Base-by-base conservation (phyloP, 37 sponge, comb jelly and placozoan species). In the Tethya wilhelma region DNA sequence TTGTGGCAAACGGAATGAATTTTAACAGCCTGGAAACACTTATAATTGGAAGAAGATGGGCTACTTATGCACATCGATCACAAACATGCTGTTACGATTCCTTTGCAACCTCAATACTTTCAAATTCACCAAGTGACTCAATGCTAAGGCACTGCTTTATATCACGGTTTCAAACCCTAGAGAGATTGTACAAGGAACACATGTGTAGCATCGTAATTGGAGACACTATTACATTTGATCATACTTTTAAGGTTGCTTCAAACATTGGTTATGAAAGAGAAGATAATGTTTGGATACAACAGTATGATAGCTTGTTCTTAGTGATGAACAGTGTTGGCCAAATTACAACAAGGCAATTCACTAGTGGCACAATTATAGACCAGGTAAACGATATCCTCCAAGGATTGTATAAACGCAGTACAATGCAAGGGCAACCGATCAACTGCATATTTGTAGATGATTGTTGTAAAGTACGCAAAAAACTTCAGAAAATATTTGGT, bases 221-320 rank as follows among this genome's bases (percentile, higher is more conserved):
- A 26, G 19, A 56, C 3, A 57, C 43, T 36, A 79, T 67, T 29
- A 64, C 49, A 6, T 67, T 79, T 79, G 80, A 79, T 42, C 80
- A 79, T 33, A 79, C 80, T 2, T 79, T 49, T 31, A 81, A 81
- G 28, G 73, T 81, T 45, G 82, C 82, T 59, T 43, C 73, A 4
- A 81, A 81, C 45, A 71, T 81, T 36, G 82, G 82, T 23, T 81
- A 58, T 34, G 5, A 34, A 11, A 56, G 82, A 49, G 39, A 69
- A 14, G 82, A 81, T 32, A n/a, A 36, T 4, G 62, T 62, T 38
- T 81, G 82, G 82, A 38, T 70, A 12, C 55, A 38, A 12, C 82
- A 81, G 29, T 81, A 81, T 49, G 43, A 71, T n/a, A 37, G 67
- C 19, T 31, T 81, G 29, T 81, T 81, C n/a, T 34, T 81, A 23